Evolutionary conservation across 2,888 invertebrate species (phyloP), one percentile per base, ranked within the genome.

Genomic region (Cephonodes hylas): DNA sequence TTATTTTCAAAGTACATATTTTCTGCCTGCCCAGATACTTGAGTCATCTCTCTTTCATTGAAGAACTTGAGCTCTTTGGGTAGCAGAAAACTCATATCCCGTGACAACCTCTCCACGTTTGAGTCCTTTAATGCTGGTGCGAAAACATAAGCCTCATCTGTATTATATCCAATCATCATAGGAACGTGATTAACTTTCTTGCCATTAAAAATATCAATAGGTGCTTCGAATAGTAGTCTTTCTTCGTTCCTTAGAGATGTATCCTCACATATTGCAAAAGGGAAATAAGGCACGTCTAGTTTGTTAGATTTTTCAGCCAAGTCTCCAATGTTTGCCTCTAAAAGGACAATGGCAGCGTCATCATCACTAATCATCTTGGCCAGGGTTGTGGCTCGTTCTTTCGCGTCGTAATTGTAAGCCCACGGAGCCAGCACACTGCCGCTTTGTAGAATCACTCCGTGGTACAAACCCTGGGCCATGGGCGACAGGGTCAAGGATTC

Each of bases 361-460:
- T 77, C 73, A 10, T 42, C 65, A 10, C 75, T 73, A 0, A 80
- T 63, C 42, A 67, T 68, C 42, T 67, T 70, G 3, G 65, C 76
- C 1, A 91, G 65, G 34, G 67, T 63, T 1, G 62, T 67, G 0
- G 84, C 86, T 65, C 91, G 73, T 27, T 80, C 77, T 61, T 73
- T 76, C 4, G 90, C 85, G 42, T 92, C 87, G 42, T 86, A 88
- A 64, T 89, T 89, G 62, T 89, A 90, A 18, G 86, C 79, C 88
- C 85, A 90, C 0, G 91, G 90, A 22, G 87, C 84, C 22, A 91
- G 65, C 1, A 83, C 68, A 31, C 83, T 89, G 3, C 91, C 92
- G 65, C 92, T 91, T 62, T 92, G 90, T 53, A 90, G 48, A 63
- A 91, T 89, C 0, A 75, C 86, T 0, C 91, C 91, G 42, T 91